Base-by-base conservation (phyloP, 2,797 vertebrate species). In the Syngnathus acus region DNA sequence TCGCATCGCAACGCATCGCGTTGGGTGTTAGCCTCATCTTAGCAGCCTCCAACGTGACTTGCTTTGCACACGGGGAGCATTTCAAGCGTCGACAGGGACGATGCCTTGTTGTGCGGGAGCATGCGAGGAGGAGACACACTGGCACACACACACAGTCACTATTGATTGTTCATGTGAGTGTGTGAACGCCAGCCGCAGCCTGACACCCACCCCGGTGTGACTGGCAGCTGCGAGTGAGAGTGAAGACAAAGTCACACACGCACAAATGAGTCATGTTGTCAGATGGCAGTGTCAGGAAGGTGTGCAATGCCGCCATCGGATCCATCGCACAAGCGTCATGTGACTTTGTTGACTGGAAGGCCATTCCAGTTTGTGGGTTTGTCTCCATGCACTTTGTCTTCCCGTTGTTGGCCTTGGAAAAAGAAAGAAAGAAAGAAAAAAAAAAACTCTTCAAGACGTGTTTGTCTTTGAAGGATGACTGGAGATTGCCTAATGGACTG, bases 191-290 rank as follows among this genome's bases (percentile, higher is more conserved):
- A 43, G 10, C 80, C 86, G 83, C 78, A 82, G 74, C 79, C 73
- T 75, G 78, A 82, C 81, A 85, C 84, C 85, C 81, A 85, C 85
- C 85, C 80, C 64, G 62, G 76, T 78, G 83, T 42, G 78, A 81
- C 78, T 72, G 79, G 77, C 88, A 87, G 83, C 86, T 89, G 84
- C 79, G 85, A 84, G 79, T 82, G 84, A 85, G 84, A 77, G 78
- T 82, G 79, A 84, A 83, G 70, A 38, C 68, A 65, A 64, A 68
- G 61, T 64, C 67, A 65, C 65, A 68, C 62, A 67, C 69, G 47
- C 55, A 72, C 68, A 70, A 38, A 75, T 65, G 21, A 13, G 26
- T 50, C 9, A 10, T 32, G 23, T 64, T 51, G 47, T 51, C 39
- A 62, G 45, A 17, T 47, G 45, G 17, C 59, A 10, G 70, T 60